Base-by-base conservation (phyloP, 2,888 invertebrate genomes). In the Hecatera dysodea region DNA sequence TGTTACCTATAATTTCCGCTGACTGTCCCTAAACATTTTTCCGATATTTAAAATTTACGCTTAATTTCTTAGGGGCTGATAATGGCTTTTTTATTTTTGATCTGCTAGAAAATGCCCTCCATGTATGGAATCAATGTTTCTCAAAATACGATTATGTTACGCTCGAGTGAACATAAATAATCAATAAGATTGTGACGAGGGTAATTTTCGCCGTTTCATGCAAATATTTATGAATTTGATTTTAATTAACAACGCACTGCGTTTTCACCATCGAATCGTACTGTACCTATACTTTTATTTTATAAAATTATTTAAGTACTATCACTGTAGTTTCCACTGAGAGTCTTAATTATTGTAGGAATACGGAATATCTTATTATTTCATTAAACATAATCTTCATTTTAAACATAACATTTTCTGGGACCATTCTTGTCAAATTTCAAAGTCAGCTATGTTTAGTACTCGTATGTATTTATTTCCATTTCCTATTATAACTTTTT, bases 1-100 rank as follows among this genome's bases (percentile, higher is more conserved):
- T 93, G 89, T 90, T 93, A 91, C 92, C 90, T 92, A 81, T 88
- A 90, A 89, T 93, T 92, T 91, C 87, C 90, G 95, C 95, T 94
- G 94, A 93, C 92, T 94, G 90, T 93, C 90, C 90, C 89, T 88
- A 87, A 88, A 92, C 82, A 89, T 91, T 90, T 82, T 90, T 90
- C 87, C 84, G 84, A 90, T 90, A 89, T 86, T 90, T 87, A 79
- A 89, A 88, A 84, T 81, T 88, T 88, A 89, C 84, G 94, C 95
- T 94, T 95, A 85, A 90, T 93, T 90, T 88, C 86, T 81, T 95
- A 94, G 92, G 91, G 94, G 95, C 95, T 95, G 95, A 89, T 87
- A 89, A 86, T 92, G 89, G 94, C 94, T 95, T 95, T 90, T 91
- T 90, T 91, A 84, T 76, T 87, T 92, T 90, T 87, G 84, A 89